phyloP scores from a whole-genome alignment of 2,113 vertebrate species.

The Sceloporus undulatus region DNA sequence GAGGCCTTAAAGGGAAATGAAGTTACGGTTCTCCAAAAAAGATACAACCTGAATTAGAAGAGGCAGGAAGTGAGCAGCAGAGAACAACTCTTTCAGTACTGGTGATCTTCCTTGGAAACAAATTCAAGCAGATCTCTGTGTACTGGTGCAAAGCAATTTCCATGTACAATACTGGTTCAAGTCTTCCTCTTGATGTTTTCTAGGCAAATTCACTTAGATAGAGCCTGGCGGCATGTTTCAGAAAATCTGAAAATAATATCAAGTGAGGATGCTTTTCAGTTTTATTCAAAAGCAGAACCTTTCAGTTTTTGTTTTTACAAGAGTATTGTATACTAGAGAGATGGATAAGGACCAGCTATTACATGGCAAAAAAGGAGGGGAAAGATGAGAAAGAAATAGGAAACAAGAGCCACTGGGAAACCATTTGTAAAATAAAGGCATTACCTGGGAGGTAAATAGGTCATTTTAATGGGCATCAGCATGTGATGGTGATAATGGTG shows the following conservation, averaged over 20 bases:
- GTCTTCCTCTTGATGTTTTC: slow-evolving; percentile 47
- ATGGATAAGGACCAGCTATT: neutral
- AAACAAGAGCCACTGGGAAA: neutral
- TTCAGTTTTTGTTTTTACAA: slow-evolving; percentile 47
- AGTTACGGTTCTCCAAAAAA: neutral
- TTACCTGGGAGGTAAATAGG: neutral
- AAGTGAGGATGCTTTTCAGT: slow-evolving; percentile 34
- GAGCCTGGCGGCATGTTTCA: slow-evolving; percentile 53
- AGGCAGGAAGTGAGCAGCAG: slow-evolving; percentile 6
- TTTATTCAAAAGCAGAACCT: slow-evolving; percentile 53
- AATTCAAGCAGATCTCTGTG: slow-evolving; percentile 33
- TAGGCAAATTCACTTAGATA: slow-evolving; percentile 57
- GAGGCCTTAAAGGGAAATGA: slow-evolving; percentile 16
- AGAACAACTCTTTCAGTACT: slow-evolving; percentile 24
- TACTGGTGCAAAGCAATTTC: slow-evolving; percentile 44
- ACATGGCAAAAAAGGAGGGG: neutral
- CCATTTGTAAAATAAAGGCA: neutral
- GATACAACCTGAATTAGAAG: slow-evolving; percentile 16
- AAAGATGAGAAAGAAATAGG: neutral
- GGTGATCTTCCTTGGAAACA: slow-evolving; percentile 8
- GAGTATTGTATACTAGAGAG: neutral
- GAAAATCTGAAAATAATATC: slow-evolving; percentile 49
- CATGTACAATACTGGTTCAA: slow-evolving; percentile 33
- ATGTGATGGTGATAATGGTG: neutral
- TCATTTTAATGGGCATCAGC: neutral